Evolutionary conservation across 2,113 vertebrate genomes (phyloP).

Genomic region (Daboia siamensis): DNA sequence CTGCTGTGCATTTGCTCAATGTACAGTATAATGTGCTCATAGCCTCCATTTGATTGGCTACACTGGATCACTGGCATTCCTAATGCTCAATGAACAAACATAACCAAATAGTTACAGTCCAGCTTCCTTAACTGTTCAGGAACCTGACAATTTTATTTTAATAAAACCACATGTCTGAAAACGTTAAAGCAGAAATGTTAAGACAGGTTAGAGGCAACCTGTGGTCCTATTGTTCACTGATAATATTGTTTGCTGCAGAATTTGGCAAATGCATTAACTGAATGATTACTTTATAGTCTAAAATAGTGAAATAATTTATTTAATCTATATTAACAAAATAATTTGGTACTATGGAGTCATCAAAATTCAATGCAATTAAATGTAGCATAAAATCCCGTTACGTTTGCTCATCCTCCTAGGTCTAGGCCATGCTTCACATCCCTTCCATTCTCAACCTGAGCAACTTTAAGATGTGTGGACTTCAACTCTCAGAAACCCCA

Average conservation of each 20-base stretch:
- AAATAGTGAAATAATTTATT: neutral
- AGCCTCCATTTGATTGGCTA: neutral
- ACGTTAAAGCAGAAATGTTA: neutral
- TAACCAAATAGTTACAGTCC: neutral
- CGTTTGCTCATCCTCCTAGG: neutral
- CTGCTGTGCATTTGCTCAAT: neutral
- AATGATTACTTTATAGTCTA: neutral
- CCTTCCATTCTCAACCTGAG: neutral
- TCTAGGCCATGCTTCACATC: neutral
- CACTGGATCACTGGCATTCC: neutral
- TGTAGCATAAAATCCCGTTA: neutral
- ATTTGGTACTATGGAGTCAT: neutral
- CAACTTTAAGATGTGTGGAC: neutral
- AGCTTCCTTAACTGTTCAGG: neutral
- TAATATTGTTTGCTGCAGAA: neutral
- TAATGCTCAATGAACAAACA: neutral
- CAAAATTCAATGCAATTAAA: neutral
- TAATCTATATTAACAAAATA: neutral
- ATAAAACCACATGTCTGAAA: neutral
- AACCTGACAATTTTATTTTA: neutral
- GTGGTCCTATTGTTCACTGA: neutral
- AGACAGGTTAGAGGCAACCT: neutral
- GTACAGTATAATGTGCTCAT: neutral
- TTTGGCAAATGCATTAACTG: neutral
- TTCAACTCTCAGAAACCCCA: neutral